Evolutionary conservation across 2,888 invertebrate species (phyloP), one percentile per base, ranked within the genome.

Genomic region (Tenthredo livida): DNA sequence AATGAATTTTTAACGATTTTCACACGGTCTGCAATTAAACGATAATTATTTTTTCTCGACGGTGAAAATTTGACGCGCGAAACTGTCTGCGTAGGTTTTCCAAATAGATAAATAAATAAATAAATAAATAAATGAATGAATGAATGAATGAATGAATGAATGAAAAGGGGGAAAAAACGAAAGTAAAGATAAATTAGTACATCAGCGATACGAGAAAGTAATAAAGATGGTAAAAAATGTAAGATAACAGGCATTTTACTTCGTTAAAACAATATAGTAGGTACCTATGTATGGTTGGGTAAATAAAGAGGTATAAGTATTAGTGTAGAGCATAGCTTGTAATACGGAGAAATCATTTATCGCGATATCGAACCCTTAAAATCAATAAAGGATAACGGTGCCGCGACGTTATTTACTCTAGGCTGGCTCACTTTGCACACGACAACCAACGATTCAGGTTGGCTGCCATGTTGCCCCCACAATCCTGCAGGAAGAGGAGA

Each of bases 401-500:
- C 17, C 50, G 40, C 61, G 65, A 43, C 29, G 83, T 70, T 67
- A 83, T 83, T 83, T 67, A 83, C 70, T 83, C 47, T 70, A 29
- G 43, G 21, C 67, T 50, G 47, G 65, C 67, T 83, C 50, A 70
- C 83, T 83, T 47, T 65, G 47, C 83, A 47, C 67, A 70, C 83
- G 58, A 61, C 65, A 40, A 43, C 72, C 15, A 67, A 67, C 67
- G 67, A n/a, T n/a, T n/a, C n/a, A n/a, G n/a, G n/a, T 43, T 40
- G 83, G 83, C 47, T 67, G 83, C 83, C 70, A 83, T 83, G 83
- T 83, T 83, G 67, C 50, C 47, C 83, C 47, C 83, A 50, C 83
- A 83, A 83, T 83, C 33, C 70, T 61, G 21, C 17, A 29, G 80
- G 84, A 85, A 86, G 88, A 86, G 84, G n/a, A n/a, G 7, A 54